A percentile compares a stretch with the other conserved stretches of the same genome.
phyloP scores from a whole-genome alignment of 2,113 vertebrate species.

The Grantiella picta region DNA sequence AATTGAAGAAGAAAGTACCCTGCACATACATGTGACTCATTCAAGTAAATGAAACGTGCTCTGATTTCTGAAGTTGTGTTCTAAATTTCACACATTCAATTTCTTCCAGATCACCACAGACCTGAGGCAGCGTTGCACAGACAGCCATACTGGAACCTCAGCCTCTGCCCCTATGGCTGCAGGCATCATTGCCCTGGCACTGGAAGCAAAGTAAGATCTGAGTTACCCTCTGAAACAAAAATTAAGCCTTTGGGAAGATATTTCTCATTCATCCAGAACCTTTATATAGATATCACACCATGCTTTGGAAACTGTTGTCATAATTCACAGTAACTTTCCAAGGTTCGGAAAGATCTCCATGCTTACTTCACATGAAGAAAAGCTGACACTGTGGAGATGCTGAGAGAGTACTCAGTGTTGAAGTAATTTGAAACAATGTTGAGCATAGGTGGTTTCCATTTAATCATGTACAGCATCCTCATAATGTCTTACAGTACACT shows the following conservation, averaged over 20 bases:
- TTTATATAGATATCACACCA: not conserved
- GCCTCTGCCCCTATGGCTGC: conserved; percentile 98
- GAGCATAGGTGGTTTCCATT: not conserved
- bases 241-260: not conserved
- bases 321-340: not conserved
- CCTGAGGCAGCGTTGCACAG: conserved; percentile 95
- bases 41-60: not conserved
- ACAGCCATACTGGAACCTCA: conserved; percentile 97
- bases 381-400: not conserved
- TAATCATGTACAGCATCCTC: not conserved
- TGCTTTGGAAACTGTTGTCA: not conserved
- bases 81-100: conserved; percentile 41
- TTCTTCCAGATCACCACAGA: conserved; percentile 93
- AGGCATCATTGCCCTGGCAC: conserved; percentile 94
- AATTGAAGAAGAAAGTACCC: not conserved
- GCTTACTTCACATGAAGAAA: not conserved
- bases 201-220: conserved; percentile 97
- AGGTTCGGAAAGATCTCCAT: not conserved
- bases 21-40: not conserved
- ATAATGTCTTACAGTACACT: not conserved
- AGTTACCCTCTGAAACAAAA: not conserved
- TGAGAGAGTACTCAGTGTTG: not conserved
- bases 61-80: conserved; percentile 3
- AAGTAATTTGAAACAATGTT: not conserved
- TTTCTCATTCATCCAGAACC: not conserved